A percentile compares a stretch with the other conserved stretches of the same genome.
phyloP scores from a whole-genome alignment of 1,140 invertebrate genomes.

The Polyergus mexicanus region DNA sequence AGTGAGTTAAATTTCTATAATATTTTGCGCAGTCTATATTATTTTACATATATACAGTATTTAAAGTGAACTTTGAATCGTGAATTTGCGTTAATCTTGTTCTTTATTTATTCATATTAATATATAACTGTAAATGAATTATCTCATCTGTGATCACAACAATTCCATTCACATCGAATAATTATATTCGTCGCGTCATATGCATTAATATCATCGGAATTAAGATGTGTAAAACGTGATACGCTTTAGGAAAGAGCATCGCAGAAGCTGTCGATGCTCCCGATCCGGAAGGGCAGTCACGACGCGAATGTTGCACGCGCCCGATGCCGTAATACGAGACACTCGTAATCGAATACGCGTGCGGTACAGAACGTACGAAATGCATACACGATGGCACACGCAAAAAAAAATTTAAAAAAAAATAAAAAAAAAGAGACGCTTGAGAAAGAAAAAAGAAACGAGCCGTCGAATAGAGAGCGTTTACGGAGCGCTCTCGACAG shows the following conservation, averaged over 20 bases:
- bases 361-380: conserved; percentile 62
- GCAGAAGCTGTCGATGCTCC: conserved; percentile 23
- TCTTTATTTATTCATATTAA: no score
- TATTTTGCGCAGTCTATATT: background rate
- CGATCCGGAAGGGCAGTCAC: conserved; percentile 33
- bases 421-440: conserved; percentile 62
- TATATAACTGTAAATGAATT: no score
- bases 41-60: background rate
- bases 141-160: background rate
- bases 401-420: conserved; percentile 64
- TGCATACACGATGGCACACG: conserved; percentile 62
- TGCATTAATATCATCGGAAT: conserved; percentile 19
- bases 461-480: conserved; percentile 51
- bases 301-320: conserved; percentile 67
- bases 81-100: background rate
- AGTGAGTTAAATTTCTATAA: background rate
- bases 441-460: conserved; percentile 40
- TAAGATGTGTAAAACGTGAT: conserved; percentile 51
- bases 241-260: conserved; percentile 7
- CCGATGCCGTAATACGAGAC: conserved; percentile 79
- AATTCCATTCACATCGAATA: background rate
- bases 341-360: conserved; percentile 83
- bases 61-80: background rate
- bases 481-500: conserved; percentile 38
- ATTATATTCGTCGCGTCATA: background rate